Conservation (phyloP, 1,140 invertebrate species). For the Wasmannia auropunctata region DNA sequence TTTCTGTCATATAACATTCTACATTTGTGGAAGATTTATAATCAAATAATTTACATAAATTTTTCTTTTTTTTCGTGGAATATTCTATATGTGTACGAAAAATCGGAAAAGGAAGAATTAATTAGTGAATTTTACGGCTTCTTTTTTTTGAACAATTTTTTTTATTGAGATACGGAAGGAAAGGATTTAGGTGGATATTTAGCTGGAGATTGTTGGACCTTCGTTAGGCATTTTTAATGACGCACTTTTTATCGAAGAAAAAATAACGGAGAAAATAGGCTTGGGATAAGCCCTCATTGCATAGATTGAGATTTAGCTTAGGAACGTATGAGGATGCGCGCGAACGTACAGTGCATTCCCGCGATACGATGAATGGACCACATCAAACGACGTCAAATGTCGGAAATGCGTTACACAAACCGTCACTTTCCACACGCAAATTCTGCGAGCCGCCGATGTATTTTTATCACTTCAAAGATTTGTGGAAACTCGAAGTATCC, state of each 20-base stretch:
- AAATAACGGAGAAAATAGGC: background rate
- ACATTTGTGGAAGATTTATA: background rate
- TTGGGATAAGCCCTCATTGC: background rate
- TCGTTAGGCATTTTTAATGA: background rate
- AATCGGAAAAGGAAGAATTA: background rate
- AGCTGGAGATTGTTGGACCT: background rate
- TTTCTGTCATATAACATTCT: background rate
- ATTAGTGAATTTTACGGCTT: conserved; percentile 2
- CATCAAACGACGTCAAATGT: conserved; percentile 57
- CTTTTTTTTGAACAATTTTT: background rate
- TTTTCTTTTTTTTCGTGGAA: background rate
- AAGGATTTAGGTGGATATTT: background rate
- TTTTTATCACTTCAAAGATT: conserved; percentile 47
- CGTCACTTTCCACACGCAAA: conserved; percentile 11
- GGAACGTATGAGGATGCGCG: background rate
- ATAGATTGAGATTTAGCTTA: background rate
- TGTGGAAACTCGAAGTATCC: background rate
- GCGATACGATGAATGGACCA: conserved; percentile 22
- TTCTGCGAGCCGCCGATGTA: conserved; percentile 17
- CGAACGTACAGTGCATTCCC: background rate
- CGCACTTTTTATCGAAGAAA: background rate
- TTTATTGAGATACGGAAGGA: background rate
- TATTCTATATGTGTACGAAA: background rate
- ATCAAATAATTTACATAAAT: background rate
- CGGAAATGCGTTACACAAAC: conserved; percentile 56